Base-by-base conservation (phyloP, 2,888 invertebrate species). In the Omphaloscelis lunosa region DNA sequence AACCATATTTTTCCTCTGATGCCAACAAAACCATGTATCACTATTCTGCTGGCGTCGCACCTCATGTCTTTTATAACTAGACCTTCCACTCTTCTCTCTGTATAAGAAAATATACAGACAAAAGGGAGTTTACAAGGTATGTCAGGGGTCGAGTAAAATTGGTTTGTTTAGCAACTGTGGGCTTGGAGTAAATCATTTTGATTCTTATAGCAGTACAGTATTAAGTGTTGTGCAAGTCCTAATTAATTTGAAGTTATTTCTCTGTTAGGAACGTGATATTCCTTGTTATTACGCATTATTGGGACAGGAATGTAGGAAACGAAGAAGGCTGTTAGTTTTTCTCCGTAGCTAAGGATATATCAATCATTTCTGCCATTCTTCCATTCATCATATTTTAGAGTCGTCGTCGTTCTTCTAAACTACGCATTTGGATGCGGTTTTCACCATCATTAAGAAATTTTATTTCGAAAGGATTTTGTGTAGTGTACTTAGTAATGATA, bases 31-130 rank as follows among this genome's bases (percentile, higher is more conserved):
- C 66, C 62, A 75, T 81, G 73, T 59, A 84, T 88, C 86, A 84
- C 70, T 84, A 88, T 88, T 88, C 89, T 69, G 84, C 81, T 23
- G 63, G 66, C 89, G 75, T 86, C 67, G 80, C 78, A 59, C 59
- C 79, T 76, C 70, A 75, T 80, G 53, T 70, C 82, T 76, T 67
- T 67, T 59, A 61, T 75, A 83, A 61, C 66, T 63, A 62, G 83
- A 82, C 65, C 80, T 72, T 58, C 80, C 71, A 39, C 63, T 48
- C 66, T 61, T 51, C 63, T 15, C 62, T 53, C 41, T 27, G 1
- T 11, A 1, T 4, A 27, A 41, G 11, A 65, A 74, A 75, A 71
- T 34, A 27, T 61, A n/a, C 48, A 17, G 48, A 56, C 53, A 39
- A 56, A 77, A 39, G 12, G 39, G 39, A 15, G 0, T 17, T 29